phyloP scores from a whole-genome alignment of 2,888 invertebrate genomes.

The Tineola bisselliella region DNA sequence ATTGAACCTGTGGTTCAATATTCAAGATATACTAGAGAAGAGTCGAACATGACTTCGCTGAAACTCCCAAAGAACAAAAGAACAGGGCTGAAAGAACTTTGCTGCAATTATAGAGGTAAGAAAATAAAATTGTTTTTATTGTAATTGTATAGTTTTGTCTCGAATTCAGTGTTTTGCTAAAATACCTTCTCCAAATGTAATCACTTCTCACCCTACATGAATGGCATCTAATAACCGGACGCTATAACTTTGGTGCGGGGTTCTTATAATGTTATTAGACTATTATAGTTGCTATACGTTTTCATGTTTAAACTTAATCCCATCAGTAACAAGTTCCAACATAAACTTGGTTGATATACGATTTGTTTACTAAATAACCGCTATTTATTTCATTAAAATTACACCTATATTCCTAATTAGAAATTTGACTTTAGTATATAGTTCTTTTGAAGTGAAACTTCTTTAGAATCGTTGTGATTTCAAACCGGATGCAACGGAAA shows the following conservation, averaged over 20 bases:
- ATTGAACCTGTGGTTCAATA: too few species aligned
- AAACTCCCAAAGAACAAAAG: too few species aligned
- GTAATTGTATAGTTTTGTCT: too few species aligned
- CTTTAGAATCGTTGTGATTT: too few species aligned
- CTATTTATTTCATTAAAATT: not conserved
- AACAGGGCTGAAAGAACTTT: too few species aligned
- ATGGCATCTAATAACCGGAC: constrained; percentile 8
- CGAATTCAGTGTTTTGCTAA: not conserved
- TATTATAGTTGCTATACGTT: not conserved
- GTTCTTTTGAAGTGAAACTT: too few species aligned
- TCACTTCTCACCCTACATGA: not conserved
- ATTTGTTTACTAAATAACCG: not conserved
- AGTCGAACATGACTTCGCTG: too few species aligned
- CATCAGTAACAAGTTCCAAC: not conserved
- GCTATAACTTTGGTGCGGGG: constrained; percentile 10
- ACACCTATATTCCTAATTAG: not conserved
- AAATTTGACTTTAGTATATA: not conserved
- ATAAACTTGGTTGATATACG: not conserved
- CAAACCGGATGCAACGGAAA: too few species aligned
- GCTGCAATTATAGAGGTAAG: too few species aligned
- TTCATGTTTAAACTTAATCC: constrained; percentile 9
- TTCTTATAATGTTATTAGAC: constrained; percentile 10
- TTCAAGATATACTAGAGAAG: too few species aligned
- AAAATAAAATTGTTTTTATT: too few species aligned
- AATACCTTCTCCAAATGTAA: not conserved